These are phyloP conservation scores for Sitodiplosis mosellana DNA, from an alignment of 1,140 invertebrate genomes.

Conservation along the genomic window DNA sequence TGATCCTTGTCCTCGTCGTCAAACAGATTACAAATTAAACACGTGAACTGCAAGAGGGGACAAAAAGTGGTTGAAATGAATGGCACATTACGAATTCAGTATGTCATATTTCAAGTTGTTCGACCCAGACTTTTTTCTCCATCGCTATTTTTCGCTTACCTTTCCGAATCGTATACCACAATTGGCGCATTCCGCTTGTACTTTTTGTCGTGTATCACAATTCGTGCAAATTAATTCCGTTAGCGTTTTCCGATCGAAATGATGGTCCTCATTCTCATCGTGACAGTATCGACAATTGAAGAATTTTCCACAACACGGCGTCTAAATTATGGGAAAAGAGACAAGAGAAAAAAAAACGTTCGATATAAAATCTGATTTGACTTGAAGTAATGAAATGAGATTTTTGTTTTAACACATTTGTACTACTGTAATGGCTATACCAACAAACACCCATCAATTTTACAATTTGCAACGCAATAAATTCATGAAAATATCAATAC, in stretches of 20 bases:
- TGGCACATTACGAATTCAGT: not conserved
- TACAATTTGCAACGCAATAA: too few species aligned
- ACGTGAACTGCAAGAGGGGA: conserved; percentile 49
- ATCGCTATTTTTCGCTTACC: conserved; percentile 10
- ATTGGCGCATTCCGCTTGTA: conserved; percentile 54
- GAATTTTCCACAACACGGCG: conserved; percentile 70
- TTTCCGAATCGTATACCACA: conserved; percentile 61
- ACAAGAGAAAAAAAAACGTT: conserved; percentile 4
- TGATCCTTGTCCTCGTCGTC: conserved; percentile 76
- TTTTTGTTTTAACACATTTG: too few species aligned
- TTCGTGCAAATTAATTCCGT: conserved; percentile 62
- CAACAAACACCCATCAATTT: too few species aligned
- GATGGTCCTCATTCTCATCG: conserved; percentile 67
- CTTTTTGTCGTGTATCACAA: conserved; percentile 62
- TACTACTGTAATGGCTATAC: too few species aligned
- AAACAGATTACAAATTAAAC: conserved; percentile 70
- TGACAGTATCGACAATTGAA: conserved; percentile 80
- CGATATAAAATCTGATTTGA: conserved; percentile 1
- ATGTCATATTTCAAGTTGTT: not conserved
- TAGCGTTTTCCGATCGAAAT: conserved; percentile 61
- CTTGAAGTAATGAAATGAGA: too few species aligned
- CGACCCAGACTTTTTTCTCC: not conserved
- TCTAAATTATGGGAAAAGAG: conserved; percentile 34
- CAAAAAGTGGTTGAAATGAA: conserved; percentile 1
- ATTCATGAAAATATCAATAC: too few species aligned